Evolutionary conservation across 2,888 invertebrate species (phyloP), one percentile per base, ranked within the genome.

Genomic region (Teleogryllus oceanicus): DNA sequence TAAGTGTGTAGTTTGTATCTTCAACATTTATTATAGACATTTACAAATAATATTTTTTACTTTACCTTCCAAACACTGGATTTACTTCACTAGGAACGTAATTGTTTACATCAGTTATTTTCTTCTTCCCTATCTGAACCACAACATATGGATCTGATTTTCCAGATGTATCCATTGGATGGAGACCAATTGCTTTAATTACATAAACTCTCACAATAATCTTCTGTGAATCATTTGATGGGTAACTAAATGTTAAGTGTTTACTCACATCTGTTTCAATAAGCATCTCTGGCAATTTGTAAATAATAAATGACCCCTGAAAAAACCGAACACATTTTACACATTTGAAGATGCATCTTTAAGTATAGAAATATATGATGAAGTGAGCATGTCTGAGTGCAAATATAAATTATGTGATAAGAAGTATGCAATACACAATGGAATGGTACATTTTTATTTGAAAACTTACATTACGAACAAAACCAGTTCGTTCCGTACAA

Each of bases 41-140:
- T 37, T 8, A 8, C 37, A 37, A 1, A 8, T 8, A 37, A 37
- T 37, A 37, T 37, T 37, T 37, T 62, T 62, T 13, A 18, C 87
- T 88, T 85, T 87, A 92, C 91, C 90, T 92, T 79, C 96, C 97
- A 87, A 96, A 97, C 37, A 94, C 89, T 0, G 97, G 97, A 88
- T 95, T 94, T 21, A 92, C 87, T 83, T 94, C 92, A 85, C 94
- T 93, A 2, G 91, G 89, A 74, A 94, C 88, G 85, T 92, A 93
- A 84, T 92, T 90, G 20, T 92, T 92, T 78, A 91, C 90, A 86
- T 96, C 94, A 75, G 90, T 90, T 75, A 92, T 87, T 2, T 88
- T 88, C 50, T n/a, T 37, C 78, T 90, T 89, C 0, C 94, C 94
- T 76, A 96, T 89, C 80, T 88, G 89, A 11, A 96, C 86, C 18